Evolutionary conservation across 2,797 vertebrate genomes (phyloP).

Genomic region (Sebastes itinus): DNA sequence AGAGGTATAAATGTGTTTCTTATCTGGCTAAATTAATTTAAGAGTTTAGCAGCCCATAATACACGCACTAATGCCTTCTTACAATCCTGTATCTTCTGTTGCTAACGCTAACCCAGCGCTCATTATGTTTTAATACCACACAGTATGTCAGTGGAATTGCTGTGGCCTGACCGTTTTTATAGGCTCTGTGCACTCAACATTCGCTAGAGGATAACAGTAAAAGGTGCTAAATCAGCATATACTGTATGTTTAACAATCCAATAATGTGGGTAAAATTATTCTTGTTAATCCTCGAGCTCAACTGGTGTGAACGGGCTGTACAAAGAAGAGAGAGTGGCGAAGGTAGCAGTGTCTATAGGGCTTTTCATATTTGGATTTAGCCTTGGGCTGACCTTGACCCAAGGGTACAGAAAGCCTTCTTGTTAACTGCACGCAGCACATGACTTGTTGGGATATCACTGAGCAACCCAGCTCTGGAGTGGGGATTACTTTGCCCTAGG

Average conservation of each 20-base stretch:
- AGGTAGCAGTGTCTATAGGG: neutral
- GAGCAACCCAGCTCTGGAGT: neutral
- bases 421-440: neutral
- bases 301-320: neutral
- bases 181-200: constrained; percentile 13
- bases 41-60: constrained; percentile 20
- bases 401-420: neutral
- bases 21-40: constrained; percentile 35
- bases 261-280: neutral
- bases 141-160: constrained; percentile 20
- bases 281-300: neutral
- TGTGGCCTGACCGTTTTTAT: constrained; percentile 26
- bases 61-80: constrained; percentile 20
- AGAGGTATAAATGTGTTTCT: constrained; percentile 17
- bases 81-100: neutral
- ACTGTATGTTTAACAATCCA: neutral
- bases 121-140: constrained; percentile 52
- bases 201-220: neutral
- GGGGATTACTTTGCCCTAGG: neutral
- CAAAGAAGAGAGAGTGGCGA: neutral
- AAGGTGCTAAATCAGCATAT: constrained; percentile 26
- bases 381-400: neutral
- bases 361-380: neutral
- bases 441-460: neutral
- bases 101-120: constrained; percentile 25